Evolutionary conservation across 2,888 invertebrate genomes (phyloP).

Genomic region (Teleiodes luculella): DNA sequence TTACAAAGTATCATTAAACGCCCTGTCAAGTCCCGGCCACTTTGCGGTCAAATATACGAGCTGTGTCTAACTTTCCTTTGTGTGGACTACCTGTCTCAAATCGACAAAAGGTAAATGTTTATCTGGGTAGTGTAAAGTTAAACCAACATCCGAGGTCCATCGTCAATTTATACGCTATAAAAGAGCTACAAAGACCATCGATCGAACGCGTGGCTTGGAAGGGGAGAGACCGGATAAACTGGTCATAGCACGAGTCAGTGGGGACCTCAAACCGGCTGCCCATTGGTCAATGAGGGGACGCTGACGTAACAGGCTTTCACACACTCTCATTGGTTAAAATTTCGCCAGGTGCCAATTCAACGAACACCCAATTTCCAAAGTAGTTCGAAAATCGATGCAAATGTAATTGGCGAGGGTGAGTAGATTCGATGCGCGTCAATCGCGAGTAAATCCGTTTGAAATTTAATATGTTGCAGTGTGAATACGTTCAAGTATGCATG

Average conservation of each 20-base stretch:
- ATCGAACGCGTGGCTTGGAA: constrained; percentile 32
- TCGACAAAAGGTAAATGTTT: constrained; percentile 59
- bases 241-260: constrained; percentile 48
- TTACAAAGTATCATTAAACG: constrained; percentile 37
- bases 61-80: constrained; percentile 64
- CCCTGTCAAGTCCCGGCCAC: constrained; percentile 57
- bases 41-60: constrained; percentile 65
- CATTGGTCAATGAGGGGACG: constrained; percentile 61
- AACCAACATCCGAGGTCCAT: constrained; percentile 72
- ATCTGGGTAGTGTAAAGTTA: constrained; percentile 43
- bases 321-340: constrained; percentile 43
- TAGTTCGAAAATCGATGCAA: constrained; percentile 28
- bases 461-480: constrained; percentile 62
- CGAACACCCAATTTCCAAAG: constrained; percentile 1
- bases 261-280: constrained; percentile 56
- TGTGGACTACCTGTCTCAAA: constrained; percentile 58
- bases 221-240: constrained; percentile 28
- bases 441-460: constrained; percentile 58
- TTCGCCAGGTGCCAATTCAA: constrained; percentile 54
- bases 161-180: constrained; percentile 55
- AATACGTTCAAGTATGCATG: constrained; percentile 41
- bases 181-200: constrained; percentile 35
- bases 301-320: constrained; percentile 22
- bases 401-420: constrained; percentile 38
- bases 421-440: constrained; percentile 39